These are phyloP conservation scores for Drosophila sordidula DNA, from an alignment of 2,888 invertebrate genomes.

Conservation along the genomic window DNA sequence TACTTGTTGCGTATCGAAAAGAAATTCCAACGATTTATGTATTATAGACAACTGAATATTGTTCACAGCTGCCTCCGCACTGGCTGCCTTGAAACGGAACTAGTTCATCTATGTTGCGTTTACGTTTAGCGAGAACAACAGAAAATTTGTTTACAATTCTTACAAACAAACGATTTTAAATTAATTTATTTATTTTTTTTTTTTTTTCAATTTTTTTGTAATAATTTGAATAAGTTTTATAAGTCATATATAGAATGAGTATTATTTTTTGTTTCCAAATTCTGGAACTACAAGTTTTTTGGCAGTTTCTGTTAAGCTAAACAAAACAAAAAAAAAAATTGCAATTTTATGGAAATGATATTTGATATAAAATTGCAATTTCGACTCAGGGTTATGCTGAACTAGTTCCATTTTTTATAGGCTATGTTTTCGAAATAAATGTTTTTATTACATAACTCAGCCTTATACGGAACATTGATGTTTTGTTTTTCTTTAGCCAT, in stretches of 20 bases:
- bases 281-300: too few relatives aligned
- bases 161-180: not conserved
- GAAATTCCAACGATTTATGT: conserved; percentile 2
- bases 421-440: too few relatives aligned
- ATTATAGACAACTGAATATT: conserved; percentile 8
- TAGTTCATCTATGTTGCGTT: conserved; percentile 11
- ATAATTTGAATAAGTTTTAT: too few relatives aligned
- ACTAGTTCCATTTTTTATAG: not conserved
- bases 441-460: too few relatives aligned
- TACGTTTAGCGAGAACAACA: conserved; percentile 1
- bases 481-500: too few relatives aligned
- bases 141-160: not conserved
- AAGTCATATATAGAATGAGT: too few relatives aligned
- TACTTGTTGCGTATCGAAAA: not conserved
- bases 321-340: not conserved
- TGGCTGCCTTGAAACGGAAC: conserved; percentile 15
- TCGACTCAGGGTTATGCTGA: not conserved
- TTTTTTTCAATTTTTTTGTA: too few relatives aligned
- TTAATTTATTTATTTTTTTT: too few relatives aligned
- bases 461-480: too few relatives aligned
- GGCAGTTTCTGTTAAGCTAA: too few relatives aligned
- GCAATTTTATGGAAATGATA: not conserved
- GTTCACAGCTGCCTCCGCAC: conserved; percentile 20
- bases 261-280: too few relatives aligned
- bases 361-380: not conserved